Evolutionary conservation across 2,888 invertebrate species (phyloP).

Genomic region (Boloria euphrosyne): DNA sequence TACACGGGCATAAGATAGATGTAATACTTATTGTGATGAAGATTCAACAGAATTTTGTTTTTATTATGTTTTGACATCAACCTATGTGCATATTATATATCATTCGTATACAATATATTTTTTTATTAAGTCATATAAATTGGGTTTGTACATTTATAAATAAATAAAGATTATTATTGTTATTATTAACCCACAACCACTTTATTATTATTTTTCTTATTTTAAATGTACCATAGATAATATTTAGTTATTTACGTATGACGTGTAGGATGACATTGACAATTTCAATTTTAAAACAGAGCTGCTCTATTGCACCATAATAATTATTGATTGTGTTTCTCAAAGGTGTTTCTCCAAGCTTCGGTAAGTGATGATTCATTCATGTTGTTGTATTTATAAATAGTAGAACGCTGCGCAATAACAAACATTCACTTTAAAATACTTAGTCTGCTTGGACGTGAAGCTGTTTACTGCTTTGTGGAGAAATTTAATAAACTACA

Average conservation of each 20-base stretch:
- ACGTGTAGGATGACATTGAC: constrained; percentile 18
- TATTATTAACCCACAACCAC: too few relatives aligned
- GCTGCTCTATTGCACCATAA: constrained; percentile 31
- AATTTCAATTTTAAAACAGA: constrained; percentile 14
- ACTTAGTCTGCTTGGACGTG: constrained; percentile 24
- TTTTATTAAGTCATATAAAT: too few relatives aligned
- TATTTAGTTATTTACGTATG: not conserved
- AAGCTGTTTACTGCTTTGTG: constrained; percentile 19
- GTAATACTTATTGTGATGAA: too few relatives aligned
- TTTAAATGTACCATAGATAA: not conserved
- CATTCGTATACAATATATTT: too few relatives aligned
- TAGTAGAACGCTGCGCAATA: constrained; percentile 40
- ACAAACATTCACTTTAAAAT: constrained; percentile 49
- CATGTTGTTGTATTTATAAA: constrained; percentile 50
- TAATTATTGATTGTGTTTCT: constrained; percentile 26
- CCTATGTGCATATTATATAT: too few relatives aligned
- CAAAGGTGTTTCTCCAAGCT: constrained; percentile 38
- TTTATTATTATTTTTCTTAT: too few relatives aligned
- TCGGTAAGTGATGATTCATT: constrained; percentile 38
- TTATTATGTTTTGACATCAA: too few relatives aligned
- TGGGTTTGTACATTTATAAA: too few relatives aligned
- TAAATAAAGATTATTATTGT: too few relatives aligned
- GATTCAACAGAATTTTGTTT: too few relatives aligned
- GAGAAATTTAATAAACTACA: not conserved
- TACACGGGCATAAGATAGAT: too few relatives aligned